Conservation (phyloP, 2,797 vertebrate species). For the Acipenser transmontanus region DNA sequence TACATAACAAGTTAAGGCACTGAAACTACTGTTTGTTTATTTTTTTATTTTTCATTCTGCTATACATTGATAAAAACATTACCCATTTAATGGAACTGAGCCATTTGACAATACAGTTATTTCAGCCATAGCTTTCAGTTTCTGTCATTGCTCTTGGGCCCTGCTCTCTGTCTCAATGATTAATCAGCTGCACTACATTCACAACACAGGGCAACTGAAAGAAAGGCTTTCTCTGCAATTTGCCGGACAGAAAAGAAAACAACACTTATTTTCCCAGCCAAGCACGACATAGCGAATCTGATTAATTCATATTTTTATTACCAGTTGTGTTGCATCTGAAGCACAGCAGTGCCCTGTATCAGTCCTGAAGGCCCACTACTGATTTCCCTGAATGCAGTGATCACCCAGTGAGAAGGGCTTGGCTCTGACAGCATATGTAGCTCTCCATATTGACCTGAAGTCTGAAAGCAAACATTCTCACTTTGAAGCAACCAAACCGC, state of each 20-base stretch:
- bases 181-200: conserved; percentile 31
- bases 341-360: conserved; percentile 15
- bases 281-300: conserved; percentile 18
- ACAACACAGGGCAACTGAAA: conserved; percentile 34
- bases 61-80: conserved; percentile 17
- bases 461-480: conserved; percentile 4
- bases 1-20: too few relatives aligned
- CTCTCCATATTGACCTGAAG: neutral
- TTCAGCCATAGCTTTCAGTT: conserved; percentile 29
- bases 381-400: neutral
- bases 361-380: too few relatives aligned
- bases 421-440: neutral
- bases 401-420: conserved; percentile 10
- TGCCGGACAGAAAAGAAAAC: conserved; percentile 41
- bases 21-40: neutral
- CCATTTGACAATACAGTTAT: conserved; percentile 31
- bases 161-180: conserved; percentile 42
- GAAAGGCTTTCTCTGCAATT: conserved; percentile 34
- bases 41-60: too few relatives aligned
- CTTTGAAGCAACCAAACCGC: neutral
- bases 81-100: conserved; percentile 5
- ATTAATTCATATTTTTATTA: conserved; percentile 21
- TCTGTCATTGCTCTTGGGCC: conserved; percentile 25
- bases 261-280: conserved; percentile 28
- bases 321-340: conserved; percentile 13